Conservation (phyloP, 2,888 invertebrate species). For the Parelbella ahira region DNA sequence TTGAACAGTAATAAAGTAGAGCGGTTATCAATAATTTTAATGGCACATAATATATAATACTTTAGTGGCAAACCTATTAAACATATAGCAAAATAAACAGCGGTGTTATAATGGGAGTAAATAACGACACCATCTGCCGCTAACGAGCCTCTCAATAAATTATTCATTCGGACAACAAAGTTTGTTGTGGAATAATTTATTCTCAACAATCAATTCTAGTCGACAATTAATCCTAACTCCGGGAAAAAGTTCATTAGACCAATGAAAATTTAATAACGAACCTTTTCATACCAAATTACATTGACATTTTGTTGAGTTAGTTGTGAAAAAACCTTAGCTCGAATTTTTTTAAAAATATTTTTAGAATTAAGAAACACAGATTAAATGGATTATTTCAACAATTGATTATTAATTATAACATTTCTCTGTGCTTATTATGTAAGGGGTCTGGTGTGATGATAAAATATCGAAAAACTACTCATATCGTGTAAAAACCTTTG, state of each 20-base stretch:
- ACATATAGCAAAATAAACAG: conserved; percentile 11
- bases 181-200: conserved; percentile 26
- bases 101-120: conserved; percentile 21
- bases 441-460: too few species aligned
- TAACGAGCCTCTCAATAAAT: conserved; percentile 27
- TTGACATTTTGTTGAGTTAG: too few species aligned
- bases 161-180: conserved; percentile 25
- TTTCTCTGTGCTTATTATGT: too few species aligned
- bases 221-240: conserved; percentile 11
- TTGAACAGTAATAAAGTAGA: too few species aligned
- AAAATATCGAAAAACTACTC: too few species aligned
- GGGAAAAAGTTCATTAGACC: conserved; percentile 11
- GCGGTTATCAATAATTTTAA: conserved; percentile 15
- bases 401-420: too few species aligned
- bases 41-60: conserved; percentile 9
- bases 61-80: conserved; percentile 12
- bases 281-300: too few species aligned
- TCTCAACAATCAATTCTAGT: conserved; percentile 16
- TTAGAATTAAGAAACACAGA: too few species aligned
- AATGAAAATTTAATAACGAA: neutral
- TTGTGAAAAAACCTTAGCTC: too few species aligned
- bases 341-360: too few species aligned
- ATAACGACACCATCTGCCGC: conserved; percentile 23
- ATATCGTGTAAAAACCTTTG: too few species aligned
- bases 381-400: too few species aligned